phyloP scores from a whole-genome alignment of 1,140 invertebrate genomes.

The Caerostris extrusa region DNA sequence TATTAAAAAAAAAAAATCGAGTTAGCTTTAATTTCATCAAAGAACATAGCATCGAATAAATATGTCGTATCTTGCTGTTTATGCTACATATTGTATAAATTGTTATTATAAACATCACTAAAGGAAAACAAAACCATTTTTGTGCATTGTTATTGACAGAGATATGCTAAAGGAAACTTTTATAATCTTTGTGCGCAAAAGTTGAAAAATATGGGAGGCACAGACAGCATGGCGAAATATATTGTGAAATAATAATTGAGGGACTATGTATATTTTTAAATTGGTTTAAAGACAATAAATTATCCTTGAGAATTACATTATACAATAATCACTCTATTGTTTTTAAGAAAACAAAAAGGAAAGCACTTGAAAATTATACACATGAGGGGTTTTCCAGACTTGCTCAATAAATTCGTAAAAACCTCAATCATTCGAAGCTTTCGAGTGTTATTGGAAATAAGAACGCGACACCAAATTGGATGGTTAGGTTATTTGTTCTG shows the following conservation, averaged over 20 bases:
- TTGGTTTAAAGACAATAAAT: slow-evolving; percentile 33
- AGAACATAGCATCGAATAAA: no score
- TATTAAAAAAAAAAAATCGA: no score
- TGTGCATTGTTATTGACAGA: not conserved
- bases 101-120: no score
- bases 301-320: not conserved
- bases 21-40: no score
- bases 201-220: not conserved
- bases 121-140: no score
- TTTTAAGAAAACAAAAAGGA: not conserved
- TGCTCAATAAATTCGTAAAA: not conserved
- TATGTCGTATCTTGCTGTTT: no score
- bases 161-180: not conserved
- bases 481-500: no score
- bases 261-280: not conserved
- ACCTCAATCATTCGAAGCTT: not conserved
- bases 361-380: slow-evolving; percentile 9
- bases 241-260: slow-evolving; percentile 1
- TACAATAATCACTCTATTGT: slow-evolving; percentile 5
- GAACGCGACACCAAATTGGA: not conserved
- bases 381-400: not conserved
- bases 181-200: not conserved
- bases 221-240: not conserved
- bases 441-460: not conserved
- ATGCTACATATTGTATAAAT: no score